Conservation (phyloP, 1,140 invertebrate genomes). For the Drosophila setifemur region DNA sequence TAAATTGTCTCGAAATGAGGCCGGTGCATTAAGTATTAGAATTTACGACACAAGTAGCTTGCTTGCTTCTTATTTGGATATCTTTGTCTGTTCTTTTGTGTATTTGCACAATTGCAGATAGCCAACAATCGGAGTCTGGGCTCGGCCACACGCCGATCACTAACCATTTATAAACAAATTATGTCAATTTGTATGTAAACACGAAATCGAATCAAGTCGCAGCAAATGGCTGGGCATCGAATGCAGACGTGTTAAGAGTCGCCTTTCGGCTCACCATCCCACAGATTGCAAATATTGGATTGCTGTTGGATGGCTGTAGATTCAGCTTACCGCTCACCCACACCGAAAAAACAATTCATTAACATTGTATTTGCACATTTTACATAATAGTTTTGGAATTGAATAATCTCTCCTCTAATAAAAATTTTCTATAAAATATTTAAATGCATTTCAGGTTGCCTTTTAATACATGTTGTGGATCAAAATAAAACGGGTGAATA, state of each 20-base stretch:
- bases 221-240: slow-evolving; percentile 30
- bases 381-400: neutral
- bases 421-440: too few relatives aligned
- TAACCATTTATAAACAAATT: slow-evolving; percentile 78
- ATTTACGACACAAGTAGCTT: too few relatives aligned
- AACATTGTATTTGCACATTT: too few relatives aligned
- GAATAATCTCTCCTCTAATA: too few relatives aligned
- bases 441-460: too few relatives aligned
- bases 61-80: slow-evolving; percentile 47
- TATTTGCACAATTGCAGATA: slow-evolving; percentile 50
- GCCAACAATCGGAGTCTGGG: slow-evolving; percentile 27
- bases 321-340: slow-evolving; percentile 4
- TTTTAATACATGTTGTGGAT: too few relatives aligned
- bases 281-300: slow-evolving; percentile 58
- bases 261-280: slow-evolving; percentile 30
- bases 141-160: slow-evolving; percentile 45
- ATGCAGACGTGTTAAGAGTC: slow-evolving; percentile 24
- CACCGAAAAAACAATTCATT: neutral
- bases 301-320: slow-evolving; percentile 23
- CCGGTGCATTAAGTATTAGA: slow-evolving; percentile 17
- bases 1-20: slow-evolving; percentile 17
- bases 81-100: slow-evolving; percentile 43
- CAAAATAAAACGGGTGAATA: too few relatives aligned
- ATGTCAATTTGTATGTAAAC: slow-evolving; percentile 78
- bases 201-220: slow-evolving; percentile 49